Evolutionary conservation across 35 echinoderm and acorn worm genomes (phyloP), one percentile per base, ranked within the genome.

Genomic region (Lytechinus pictus): DNA sequence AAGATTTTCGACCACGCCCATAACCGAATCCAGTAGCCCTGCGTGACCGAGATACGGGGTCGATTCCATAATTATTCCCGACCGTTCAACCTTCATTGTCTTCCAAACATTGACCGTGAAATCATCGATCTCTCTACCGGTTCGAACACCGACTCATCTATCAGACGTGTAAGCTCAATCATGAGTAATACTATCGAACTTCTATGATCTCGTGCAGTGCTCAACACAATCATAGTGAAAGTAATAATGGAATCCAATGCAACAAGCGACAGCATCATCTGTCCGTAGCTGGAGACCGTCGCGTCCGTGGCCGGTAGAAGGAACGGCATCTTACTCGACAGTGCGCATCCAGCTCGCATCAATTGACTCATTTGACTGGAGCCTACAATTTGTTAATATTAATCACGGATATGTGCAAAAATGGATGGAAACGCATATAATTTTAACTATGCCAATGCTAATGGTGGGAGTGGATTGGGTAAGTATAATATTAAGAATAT

Each of bases 401-500:
- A 79, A 79, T 79, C n/a, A 79, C 66, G 21, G 66, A 79, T 16
- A 79, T 79, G 66, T 19, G 16, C 19, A 79, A 90, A 90, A 51
- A 90, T 90, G 88, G 88, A 90, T 90, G 88, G 88, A 90, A 54
- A 52, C 12, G 10, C 88, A 90, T 54, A 90, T 54, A 54, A 90
- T 90, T 90, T 90, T 8, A 44, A 54, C 88, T 90, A 52, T 90
- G 88, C 88, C 12, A 90, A 90, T 21, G 88, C 28, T 21, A 90
- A 54, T 90, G 88, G 88, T 8, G 88, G 88, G 12, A 90, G 88
- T 90, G 88, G 88, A 90, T 54, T 90, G 52, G 88, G 88, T 90
- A 90, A 90, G 88, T 54, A 79, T 79, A 24, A 79, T 79, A 24
- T 19, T 21, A 71, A 71, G 24, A 21, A 6, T 21, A 71, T 21